phyloP scores from a whole-genome alignment of 1,140 invertebrate genomes.

The Xylocopa sonorina region DNA sequence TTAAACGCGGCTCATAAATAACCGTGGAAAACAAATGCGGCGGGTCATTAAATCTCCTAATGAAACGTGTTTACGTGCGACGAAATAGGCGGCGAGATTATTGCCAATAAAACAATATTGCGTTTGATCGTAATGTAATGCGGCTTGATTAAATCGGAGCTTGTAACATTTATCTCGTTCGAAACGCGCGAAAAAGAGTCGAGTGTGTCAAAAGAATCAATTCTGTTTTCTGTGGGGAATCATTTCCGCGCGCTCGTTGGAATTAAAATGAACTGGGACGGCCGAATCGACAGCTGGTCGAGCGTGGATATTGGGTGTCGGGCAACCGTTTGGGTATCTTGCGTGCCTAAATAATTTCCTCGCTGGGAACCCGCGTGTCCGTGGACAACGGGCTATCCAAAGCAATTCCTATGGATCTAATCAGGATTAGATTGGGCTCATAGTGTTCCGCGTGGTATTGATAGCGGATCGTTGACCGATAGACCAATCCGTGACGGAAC shows the following conservation, averaged over 20 bases:
- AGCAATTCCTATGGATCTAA: slow-evolving; percentile 38
- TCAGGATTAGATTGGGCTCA: slow-evolving; percentile 34
- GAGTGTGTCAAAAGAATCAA: no score
- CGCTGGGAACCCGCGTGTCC: no score
- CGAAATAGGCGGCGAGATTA: neutral
- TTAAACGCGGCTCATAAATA: slow-evolving; percentile 28
- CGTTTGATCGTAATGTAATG: neutral
- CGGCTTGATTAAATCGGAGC: no score
- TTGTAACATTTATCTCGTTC: no score
- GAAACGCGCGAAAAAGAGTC: no score
- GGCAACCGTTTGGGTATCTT: neutral
- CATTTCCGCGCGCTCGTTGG: neutral
- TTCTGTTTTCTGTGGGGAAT: no score
- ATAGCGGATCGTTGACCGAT: slow-evolving; percentile 19
- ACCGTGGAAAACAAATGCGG: neutral
- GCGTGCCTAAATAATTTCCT: neutral
- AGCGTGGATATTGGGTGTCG: neutral
- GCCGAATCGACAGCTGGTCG: neutral
- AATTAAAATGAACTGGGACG: neutral
- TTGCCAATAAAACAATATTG: slow-evolving; percentile 7
- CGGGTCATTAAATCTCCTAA: slow-evolving; percentile 22
- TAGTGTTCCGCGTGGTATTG: slow-evolving; percentile 27
- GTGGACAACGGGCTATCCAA: neutral
- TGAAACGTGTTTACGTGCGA: neutral
- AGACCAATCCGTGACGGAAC: slow-evolving; percentile 37